A percentile compares a stretch with the other conserved stretches of the same genome.
Evolutionary conservation across 2,888 invertebrate genomes (phyloP).

Genomic region (Eristalis tenax): DNA sequence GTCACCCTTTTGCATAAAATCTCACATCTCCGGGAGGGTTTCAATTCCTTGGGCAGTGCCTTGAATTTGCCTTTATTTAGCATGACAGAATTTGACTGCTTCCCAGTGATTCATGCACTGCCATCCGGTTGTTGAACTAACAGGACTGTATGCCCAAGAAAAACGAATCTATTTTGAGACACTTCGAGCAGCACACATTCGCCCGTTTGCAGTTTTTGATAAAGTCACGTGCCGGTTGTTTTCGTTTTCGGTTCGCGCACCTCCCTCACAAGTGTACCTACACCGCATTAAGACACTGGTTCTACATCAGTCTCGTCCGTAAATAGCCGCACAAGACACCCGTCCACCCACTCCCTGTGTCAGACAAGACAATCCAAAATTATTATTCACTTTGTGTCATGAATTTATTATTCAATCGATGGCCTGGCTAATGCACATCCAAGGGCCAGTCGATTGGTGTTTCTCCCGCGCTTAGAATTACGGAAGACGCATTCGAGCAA

Average conservation of each 20-base stretch:
- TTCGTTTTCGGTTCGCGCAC: not conserved
- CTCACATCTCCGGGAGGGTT: no score
- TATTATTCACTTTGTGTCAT: constrained; percentile 53
- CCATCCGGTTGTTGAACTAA: not conserved
- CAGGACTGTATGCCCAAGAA: not conserved
- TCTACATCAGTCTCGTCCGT: not conserved
- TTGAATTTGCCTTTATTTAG: no score
- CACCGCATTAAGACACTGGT: not conserved
- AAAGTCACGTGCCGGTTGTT: not conserved
- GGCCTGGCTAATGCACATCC: constrained; percentile 42
- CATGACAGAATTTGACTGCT: no score
- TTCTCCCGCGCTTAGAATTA: not conserved
- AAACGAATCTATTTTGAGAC: not conserved
- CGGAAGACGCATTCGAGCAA: constrained; percentile 4
- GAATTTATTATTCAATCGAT: constrained; percentile 57
- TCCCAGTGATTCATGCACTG: not conserved
- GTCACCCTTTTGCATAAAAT: no score
- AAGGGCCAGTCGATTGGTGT: constrained; percentile 27
- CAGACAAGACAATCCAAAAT: constrained; percentile 5
- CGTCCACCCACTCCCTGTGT: not conserved
- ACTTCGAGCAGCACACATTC: not conserved
- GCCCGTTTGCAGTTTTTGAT: not conserved
- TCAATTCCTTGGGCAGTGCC: no score
- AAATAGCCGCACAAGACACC: not conserved
- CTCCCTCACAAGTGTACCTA: not conserved